Evolutionary conservation across 2,113 vertebrate genomes (phyloP), one percentile per base, ranked within the genome.

Genomic region (Ciconia stormi): DNA sequence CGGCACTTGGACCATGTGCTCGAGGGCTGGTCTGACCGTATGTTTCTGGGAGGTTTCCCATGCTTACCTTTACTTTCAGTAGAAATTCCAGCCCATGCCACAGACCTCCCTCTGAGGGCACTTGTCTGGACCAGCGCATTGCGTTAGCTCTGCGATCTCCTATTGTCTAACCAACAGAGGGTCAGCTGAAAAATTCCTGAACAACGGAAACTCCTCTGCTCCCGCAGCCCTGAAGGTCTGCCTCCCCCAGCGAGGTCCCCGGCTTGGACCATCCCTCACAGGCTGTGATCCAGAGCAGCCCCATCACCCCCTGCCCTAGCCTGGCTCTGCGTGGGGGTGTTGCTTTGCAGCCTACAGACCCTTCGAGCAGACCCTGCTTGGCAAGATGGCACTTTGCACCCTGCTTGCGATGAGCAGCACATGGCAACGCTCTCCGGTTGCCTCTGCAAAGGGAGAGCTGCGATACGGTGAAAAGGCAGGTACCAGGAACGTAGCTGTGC

Each of bases 401-500:
- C n/a, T 38, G 59, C 47, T 36, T 21, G 22, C 1, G 1, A 7
- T 4, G 62, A 16, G 55, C 62, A 49, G 55, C 44, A 6, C 4
- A 4, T 6, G 55, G 6, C 47, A 10, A 23, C 0, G 6, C 73
- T 69, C 36, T 17, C 61, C 5, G 2, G 19, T n/a, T 23, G 7
- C 38, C 38, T 36, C 79, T 44, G 80, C 32, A 21, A 61, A 67
- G 30, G 66, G 9, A 32, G 26, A 81, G 62, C 46, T 15, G 58
- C 0, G 1, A 15, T 17, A 7, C 4, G 13, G 30, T 1, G 44
- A 7, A 23, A 30, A 29, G 30, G 11, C 0, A 0, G 9, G 30
- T 42, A 5, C 15, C 2, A 4, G 49, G 0, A 1, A 5, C 1
- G 3, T 1, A 7, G 16, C 50, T 4, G 1, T 20, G 44, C 38